A percentile compares a stretch with the other conserved stretches of the same genome.
Conservation (phyloP, 1,140 invertebrate genomes). For the Drosophila guanche region DNA sequence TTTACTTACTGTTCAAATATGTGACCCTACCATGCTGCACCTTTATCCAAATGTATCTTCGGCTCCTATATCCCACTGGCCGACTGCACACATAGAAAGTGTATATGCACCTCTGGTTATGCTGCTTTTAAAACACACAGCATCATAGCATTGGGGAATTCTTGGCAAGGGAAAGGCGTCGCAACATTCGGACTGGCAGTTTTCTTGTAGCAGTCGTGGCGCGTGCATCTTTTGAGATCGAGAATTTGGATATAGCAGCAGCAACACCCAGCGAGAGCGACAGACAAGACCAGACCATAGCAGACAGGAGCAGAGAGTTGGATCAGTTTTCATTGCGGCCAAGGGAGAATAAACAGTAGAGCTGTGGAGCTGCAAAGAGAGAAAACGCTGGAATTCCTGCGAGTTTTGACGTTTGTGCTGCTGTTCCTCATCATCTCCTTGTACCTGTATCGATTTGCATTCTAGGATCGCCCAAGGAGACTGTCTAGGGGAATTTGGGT, state of each 20-base stretch:
- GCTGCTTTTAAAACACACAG: conserved; percentile 18
- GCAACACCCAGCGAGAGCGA: not conserved
- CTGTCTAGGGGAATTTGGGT: conserved; percentile 38
- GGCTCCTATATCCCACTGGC: too few relatives aligned
- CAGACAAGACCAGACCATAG: not conserved
- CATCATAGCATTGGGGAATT: conserved; percentile 28
- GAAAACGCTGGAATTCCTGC: conserved; percentile 80
- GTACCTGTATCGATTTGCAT: conserved; percentile 79
- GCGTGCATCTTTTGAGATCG: conserved; percentile 41
- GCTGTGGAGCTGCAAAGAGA: conserved; percentile 83
- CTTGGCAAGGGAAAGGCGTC: conserved; percentile 44
- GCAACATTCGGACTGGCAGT: conserved; percentile 47
- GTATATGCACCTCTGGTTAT: conserved; percentile 24
- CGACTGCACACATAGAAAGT: too few relatives aligned
- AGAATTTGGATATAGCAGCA: conserved; percentile 1
- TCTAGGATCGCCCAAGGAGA: conserved; percentile 35
- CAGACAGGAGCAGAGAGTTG: not conserved
- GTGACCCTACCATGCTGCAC: too few relatives aligned
- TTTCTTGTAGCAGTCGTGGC: conserved; percentile 46
- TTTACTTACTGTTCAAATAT: too few relatives aligned
- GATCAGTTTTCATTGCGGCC: conserved; percentile 52
- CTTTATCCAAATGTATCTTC: too few relatives aligned
- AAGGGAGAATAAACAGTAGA: conserved; percentile 57
- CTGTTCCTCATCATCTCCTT: conserved; percentile 79
- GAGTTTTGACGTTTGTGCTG: conserved; percentile 79